Percentiles rank a stretch among this genome's conserved stretches.
phyloP scores from a whole-genome alignment of 2,888 invertebrate species.

The Noctua pronuba region DNA sequence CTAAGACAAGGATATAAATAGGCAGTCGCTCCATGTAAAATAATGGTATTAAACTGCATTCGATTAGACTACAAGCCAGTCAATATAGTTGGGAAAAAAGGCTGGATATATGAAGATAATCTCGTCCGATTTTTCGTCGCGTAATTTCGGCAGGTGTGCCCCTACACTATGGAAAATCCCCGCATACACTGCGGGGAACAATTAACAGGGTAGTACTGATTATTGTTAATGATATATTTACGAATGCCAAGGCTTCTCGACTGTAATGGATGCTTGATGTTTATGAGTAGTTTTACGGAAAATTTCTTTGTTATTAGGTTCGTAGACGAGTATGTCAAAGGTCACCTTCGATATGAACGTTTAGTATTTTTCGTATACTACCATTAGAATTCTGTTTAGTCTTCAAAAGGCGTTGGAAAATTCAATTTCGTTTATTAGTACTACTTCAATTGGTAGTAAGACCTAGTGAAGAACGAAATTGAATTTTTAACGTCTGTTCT shows the following conservation, averaged over 20 bases:
- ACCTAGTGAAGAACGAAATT: conserved; percentile 21
- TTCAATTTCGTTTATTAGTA: conserved; percentile 28
- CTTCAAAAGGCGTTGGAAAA: conserved; percentile 11
- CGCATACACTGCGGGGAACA: conserved; percentile 48
- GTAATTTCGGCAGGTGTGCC: conserved; percentile 6
- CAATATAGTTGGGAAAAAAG: neutral
- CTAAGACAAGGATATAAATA: neutral
- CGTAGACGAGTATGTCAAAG: conserved; percentile 1
- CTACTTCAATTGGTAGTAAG: neutral
- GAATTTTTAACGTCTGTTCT: conserved; percentile 11
- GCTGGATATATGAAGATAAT: neutral
- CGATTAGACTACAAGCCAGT: too few relatives aligned
- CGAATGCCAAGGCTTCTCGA: conserved; percentile 48
- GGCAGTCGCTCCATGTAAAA: neutral
- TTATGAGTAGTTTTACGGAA: neutral
- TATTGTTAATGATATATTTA: conserved; percentile 75
- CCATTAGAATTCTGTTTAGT: conserved; percentile 18
- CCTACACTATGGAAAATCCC: conserved; percentile 32
- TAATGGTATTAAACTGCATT: neutral
- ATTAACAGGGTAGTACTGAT: conserved; percentile 64
- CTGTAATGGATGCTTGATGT: conserved; percentile 24
- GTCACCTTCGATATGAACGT: conserved; percentile 29
- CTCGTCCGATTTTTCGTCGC: neutral
- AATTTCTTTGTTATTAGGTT: conserved; percentile 1
- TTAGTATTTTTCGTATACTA: neutral